Conservation (phyloP, 2,888 invertebrate species). For the Drosophila rellima region DNA sequence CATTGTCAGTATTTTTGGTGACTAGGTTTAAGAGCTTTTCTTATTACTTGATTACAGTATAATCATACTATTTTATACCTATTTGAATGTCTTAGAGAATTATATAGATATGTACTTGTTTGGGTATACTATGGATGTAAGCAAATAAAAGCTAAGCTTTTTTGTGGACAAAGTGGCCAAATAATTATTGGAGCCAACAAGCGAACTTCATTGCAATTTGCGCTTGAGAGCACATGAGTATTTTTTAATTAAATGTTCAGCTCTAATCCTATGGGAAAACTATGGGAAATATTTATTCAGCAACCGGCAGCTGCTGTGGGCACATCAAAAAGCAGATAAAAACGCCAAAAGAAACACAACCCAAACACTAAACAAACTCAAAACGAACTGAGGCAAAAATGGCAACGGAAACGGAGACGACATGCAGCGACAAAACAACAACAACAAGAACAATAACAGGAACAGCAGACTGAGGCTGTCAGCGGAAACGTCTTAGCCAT, state of each 20-base stretch:
- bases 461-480: conserved; percentile 13
- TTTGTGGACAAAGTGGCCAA: conserved; percentile 35
- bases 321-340: conserved; percentile 13
- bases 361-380: conserved; percentile 10
- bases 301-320: not conserved
- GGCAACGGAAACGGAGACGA: conserved; percentile 50
- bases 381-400: conserved; percentile 9
- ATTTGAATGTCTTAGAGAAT: too few species aligned
- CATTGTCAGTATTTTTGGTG: too few species aligned
- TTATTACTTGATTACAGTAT: too few species aligned
- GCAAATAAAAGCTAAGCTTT: conserved; percentile 7
- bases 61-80: not conserved
- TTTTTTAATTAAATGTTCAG: conserved; percentile 57
- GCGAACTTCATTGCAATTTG: conserved; percentile 34
- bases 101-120: not conserved
- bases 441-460: conserved; percentile 10
- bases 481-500: conserved; percentile 17
- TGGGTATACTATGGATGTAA: not conserved
- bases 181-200: conserved; percentile 45
- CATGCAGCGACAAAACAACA: conserved; percentile 35
- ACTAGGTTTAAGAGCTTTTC: too few species aligned
- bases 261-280: conserved; percentile 18
- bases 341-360: conserved; percentile 15
- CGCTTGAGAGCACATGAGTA: conserved; percentile 31
- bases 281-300: conserved; percentile 22